Evolutionary conservation across 2,797 vertebrate species (phyloP), one percentile per base, ranked within the genome.

Genomic region (Pangasius djambal): DNA sequence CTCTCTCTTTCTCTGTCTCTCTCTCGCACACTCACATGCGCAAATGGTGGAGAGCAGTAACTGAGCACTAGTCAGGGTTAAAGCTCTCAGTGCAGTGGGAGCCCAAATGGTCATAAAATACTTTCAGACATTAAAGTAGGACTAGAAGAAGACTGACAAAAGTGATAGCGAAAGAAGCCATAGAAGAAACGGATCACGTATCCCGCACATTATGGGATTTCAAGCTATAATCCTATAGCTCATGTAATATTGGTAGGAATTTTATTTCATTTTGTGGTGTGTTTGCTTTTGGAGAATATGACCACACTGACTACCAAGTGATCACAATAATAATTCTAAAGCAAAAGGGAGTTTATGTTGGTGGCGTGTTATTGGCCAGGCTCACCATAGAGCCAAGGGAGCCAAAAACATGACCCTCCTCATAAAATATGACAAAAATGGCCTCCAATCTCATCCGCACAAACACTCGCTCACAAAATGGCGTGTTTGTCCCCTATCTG

Each of bases 351-450:
- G 94, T 96, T 96, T 95, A 95, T 95, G 94, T 93, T 95, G 90
- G 94, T 95, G 94, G 93, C 92, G 91, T 93, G 94, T 94, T 95
- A 96, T 96, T 96, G 95, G 96, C 95, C 94, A 90, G 94, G 95
- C 95, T 93, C 94, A 94, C 94, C 93, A 93, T 88, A 89, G 89
- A 92, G 74, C 92, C 95, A 95, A 94, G 95, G 95, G 95, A 96
- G 93, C 92, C 93, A 95, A 87, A 88, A 93, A 93, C 91, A 94
- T 89, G 90, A 92, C 92, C 91, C 89, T 90, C 87, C 67, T 88
- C 88, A 90, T 90, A 87, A 94, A 93, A 90, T 93, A 93, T 91
- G 93, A 92, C 90, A 91, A 92, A 86, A 63, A 86, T 63, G 86
- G 86, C 86, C 72, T 86, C 72, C 89, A 87, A 57, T 84, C 86